A percentile compares a stretch with the other conserved stretches of the same genome.
These are phyloP conservation scores for Silurus lanzhouensis DNA, from an alignment of 2,797 vertebrate species.

Conservation along the genomic window DNA sequence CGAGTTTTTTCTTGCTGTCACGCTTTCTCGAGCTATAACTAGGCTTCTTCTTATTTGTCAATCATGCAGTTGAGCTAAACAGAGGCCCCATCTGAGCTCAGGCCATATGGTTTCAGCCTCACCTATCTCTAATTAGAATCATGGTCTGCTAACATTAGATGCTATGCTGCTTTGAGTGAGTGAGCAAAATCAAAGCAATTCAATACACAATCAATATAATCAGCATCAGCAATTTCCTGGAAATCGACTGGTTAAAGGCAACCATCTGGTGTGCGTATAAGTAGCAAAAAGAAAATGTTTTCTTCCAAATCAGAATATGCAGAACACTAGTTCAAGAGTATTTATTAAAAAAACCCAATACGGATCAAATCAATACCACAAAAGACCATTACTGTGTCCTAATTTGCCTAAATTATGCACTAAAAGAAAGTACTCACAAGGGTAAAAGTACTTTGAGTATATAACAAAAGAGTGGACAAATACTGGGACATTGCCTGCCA, in stretches of 20 bases:
- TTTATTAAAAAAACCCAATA: slow-evolving; percentile 4
- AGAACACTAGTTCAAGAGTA: background rate
- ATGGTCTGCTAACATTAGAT: slow-evolving; percentile 12
- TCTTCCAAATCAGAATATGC: slow-evolving; percentile 32
- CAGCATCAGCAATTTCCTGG: slow-evolving; percentile 29
- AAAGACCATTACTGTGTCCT: slow-evolving; percentile 5
- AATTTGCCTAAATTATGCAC: too few species aligned
- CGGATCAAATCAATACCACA: slow-evolving; percentile 41
- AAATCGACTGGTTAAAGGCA: slow-evolving; percentile 7
- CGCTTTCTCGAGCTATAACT: background rate
- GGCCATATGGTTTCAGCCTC: background rate
- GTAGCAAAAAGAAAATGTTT: slow-evolving; percentile 18
- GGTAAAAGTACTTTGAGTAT: too few species aligned
- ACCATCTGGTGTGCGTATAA: slow-evolving; percentile 43
- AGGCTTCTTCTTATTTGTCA: background rate
- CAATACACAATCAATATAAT: slow-evolving; percentile 51
- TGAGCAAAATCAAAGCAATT: slow-evolving; percentile 42
- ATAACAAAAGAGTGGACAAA: too few species aligned
- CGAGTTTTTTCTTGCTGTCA: background rate
- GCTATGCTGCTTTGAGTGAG: slow-evolving; percentile 4
- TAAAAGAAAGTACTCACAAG: too few species aligned
- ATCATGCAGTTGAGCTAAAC: background rate
- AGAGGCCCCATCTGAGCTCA: background rate
- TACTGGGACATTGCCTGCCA: too few species aligned
- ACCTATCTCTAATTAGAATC: background rate